A percentile compares a stretch with the other conserved stretches of the same genome.
phyloP scores from a whole-genome alignment of 2,113 vertebrate genomes.

The Mesoclemmys tuberculata region DNA sequence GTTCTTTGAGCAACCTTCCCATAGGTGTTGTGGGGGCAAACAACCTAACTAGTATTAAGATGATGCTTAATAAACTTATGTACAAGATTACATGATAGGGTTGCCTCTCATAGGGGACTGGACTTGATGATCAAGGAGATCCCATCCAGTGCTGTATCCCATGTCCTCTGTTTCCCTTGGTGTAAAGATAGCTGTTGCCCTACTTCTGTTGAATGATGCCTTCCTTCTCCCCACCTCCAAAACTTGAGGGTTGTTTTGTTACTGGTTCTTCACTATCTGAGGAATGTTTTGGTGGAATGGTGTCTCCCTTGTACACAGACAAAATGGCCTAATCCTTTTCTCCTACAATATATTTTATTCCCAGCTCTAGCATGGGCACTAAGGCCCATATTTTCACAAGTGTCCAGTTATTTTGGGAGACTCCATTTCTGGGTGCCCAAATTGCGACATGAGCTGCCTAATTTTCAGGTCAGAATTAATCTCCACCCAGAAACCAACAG shows the following conservation, averaged over 20 bases:
- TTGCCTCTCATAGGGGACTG: neutral
- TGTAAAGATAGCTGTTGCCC: neutral
- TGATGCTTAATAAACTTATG: neutral
- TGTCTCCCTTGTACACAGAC: neutral
- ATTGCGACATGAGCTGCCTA: neutral
- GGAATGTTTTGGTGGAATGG: neutral
- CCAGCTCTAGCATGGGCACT: fast-evolving
- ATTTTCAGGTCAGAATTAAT: neutral
- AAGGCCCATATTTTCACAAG: neutral
- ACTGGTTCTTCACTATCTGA: neutral
- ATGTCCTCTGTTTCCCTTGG: neutral
- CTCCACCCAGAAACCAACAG: neutral
- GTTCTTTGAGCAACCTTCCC: neutral
- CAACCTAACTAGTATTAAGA: neutral
- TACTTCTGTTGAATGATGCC: neutral
- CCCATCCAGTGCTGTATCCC: neutral
- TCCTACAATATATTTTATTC: neutral
- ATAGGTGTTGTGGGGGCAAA: neutral
- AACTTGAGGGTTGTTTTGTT: neutral
- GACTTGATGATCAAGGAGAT: neutral
- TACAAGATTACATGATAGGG: neutral
- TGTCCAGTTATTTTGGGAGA: neutral
- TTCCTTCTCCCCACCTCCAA: neutral
- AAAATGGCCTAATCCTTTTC: neutral
- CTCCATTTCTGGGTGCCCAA: fast-evolving